phyloP scores from a whole-genome alignment of 2,797 vertebrate genomes.

The Sebastes miniatus region DNA sequence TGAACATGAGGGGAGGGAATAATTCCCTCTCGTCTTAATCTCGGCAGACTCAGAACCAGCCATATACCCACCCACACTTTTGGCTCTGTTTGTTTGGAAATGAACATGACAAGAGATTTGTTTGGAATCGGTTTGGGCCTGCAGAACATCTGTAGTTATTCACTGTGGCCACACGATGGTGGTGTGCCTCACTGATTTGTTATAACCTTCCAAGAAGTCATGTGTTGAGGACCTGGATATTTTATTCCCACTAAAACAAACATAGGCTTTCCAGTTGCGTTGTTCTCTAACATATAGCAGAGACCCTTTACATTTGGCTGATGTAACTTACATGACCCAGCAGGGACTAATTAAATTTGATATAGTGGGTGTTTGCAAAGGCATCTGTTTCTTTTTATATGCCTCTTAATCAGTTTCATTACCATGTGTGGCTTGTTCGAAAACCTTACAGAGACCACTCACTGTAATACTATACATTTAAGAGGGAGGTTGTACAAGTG shows the following conservation, averaged over 20 bases:
- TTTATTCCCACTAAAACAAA: neutral
- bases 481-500: neutral
- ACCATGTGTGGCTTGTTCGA: conserved; percentile 19
- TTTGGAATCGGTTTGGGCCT: neutral
- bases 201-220: neutral
- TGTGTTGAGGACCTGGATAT: neutral
- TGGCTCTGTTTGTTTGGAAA: conserved; percentile 4
- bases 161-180: conserved; percentile 60
- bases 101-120: neutral
- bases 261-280: neutral
- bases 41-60: neutral
- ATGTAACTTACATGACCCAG: neutral
- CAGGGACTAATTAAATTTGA: conserved; percentile 20
- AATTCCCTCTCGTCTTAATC: neutral
- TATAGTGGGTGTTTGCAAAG: conserved; percentile 20
- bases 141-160: neutral
- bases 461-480: neutral
- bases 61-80: neutral
- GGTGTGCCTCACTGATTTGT: conserved; percentile 5
- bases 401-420: conserved; percentile 27
- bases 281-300: neutral
- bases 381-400: conserved; percentile 42
- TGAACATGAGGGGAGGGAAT: neutral
- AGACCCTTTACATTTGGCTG: neutral
- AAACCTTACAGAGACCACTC: neutral